Evolutionary conservation across 2,113 vertebrate genomes (phyloP), one percentile per base, ranked within the genome.

Genomic region (Antigone vipio): DNA sequence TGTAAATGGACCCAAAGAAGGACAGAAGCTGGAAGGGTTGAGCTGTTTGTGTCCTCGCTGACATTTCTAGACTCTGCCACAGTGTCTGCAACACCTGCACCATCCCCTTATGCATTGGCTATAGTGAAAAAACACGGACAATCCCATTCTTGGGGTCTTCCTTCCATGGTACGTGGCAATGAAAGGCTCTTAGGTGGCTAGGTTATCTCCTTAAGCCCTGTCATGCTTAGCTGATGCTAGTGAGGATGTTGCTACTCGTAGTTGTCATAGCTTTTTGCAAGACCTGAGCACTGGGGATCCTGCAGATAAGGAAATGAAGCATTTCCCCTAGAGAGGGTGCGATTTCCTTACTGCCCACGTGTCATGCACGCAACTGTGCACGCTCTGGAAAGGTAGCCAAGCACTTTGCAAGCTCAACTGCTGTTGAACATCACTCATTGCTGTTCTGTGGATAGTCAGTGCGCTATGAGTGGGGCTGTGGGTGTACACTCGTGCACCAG

Each of bases 271-370:
- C 30, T 53, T 78, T 66, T 35, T 77, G 69, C 30, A 18, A 38
- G 38, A n/a, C 26, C 34, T 22, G 69, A 55, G 56, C 5, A 1
- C 26, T 9, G 32, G 44, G 15, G 35, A 30, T 75, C 20, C 21
- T 49, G 32, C 0, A 0, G 7, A 4, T 6, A 3, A 68, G 56
- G 68, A 75, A 63, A 21, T 2, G 0, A 45, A 59, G 35, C 0
- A 0, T 68, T 92, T 93, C 3, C 58, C 35, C 14, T 30, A 10
- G 34, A 47, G 21, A 73, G 17, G 15, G 8, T 53, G 11, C 3
- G 3, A 34, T 67, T 47, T 38, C n/a, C 42, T 50, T n/a, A 2
- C 44, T 83, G 89, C 66, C 60, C 66, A 15, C 12, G 1, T 45
- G 2, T 1, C 4, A 7, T 11, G 9, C n/a, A 5, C 5, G 3